Conservation (phyloP, 2,888 invertebrate species). For the Netelia melanura region DNA sequence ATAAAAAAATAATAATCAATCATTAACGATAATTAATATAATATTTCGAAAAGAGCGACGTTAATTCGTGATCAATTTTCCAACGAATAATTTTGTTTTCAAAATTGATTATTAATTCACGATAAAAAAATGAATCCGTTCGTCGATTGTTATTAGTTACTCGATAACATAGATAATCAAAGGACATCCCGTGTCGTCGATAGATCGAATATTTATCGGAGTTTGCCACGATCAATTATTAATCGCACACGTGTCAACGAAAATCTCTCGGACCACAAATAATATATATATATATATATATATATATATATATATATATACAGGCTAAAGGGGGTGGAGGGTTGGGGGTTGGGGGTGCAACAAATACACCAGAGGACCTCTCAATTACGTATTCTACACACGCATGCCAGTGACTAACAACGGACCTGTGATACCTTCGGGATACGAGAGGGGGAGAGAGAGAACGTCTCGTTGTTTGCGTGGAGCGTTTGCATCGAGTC, state of each 20-base stretch:
- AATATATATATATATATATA: not conserved
- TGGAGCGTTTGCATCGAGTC: slow-evolving; percentile 5
- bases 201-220: not conserved
- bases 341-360: not conserved
- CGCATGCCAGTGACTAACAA: not conserved
- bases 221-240: not conserved
- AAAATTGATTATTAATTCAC: no score
- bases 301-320: not conserved
- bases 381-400: slow-evolving; percentile 1
- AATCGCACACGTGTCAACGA: slow-evolving; percentile 2
- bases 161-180: no score
- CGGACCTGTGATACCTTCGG: not conserved
- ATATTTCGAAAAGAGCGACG: no score
- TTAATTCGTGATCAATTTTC: no score
- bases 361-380: not conserved
- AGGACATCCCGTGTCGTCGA: not conserved
- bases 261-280: not conserved
- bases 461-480: slow-evolving; percentile 3
- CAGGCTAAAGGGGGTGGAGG: not conserved
- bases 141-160: no score
- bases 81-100: no score
- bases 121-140: no score
- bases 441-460: not conserved
- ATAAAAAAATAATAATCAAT: no score
- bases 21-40: no score